These are phyloP conservation scores for Rhagonycha fulva DNA, from an alignment of 2,888 invertebrate species.

Conservation along the genomic window DNA sequence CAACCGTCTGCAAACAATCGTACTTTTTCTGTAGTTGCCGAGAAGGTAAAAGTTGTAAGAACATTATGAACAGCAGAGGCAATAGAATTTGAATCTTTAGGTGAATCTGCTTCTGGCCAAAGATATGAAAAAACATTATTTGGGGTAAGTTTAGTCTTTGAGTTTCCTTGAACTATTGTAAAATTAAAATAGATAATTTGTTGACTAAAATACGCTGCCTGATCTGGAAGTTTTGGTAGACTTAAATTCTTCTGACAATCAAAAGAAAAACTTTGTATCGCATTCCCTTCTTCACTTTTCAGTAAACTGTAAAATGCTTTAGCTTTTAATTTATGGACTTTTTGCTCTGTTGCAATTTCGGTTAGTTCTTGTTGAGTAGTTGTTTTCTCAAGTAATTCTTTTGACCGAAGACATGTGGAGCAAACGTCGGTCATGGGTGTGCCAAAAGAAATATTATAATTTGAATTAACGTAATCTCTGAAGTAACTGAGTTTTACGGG, in stretches of 20 bases:
- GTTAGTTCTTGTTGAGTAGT: not conserved
- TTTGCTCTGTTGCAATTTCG: not conserved
- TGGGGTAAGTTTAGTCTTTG: constrained; percentile 4
- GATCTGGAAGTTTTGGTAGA: constrained; percentile 14
- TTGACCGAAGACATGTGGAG: too few relatives aligned
- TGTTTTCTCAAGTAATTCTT: too few relatives aligned
- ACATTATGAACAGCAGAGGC: constrained; percentile 6
- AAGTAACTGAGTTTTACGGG: constrained; percentile 15
- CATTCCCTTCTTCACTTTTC: not conserved
- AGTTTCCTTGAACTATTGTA: constrained; percentile 7
- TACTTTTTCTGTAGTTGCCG: not conserved
- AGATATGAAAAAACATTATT: constrained; percentile 6
- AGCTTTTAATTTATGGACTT: not conserved
- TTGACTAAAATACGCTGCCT: constrained; percentile 16
- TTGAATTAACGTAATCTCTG: constrained; percentile 7
- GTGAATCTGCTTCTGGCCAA: constrained; percentile 1
- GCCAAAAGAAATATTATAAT: constrained; percentile 18
- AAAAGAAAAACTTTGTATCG: constrained; percentile 9
- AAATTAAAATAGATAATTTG: constrained; percentile 15
- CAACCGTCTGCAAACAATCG: not conserved
- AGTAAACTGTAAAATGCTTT: constrained; percentile 8
- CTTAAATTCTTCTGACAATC: constrained; percentile 22
- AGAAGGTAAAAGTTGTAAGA: not conserved
- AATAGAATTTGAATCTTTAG: constrained; percentile 18
- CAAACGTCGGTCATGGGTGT: constrained; percentile 1